Percentiles rank a stretch among this genome's conserved stretches.
Evolutionary conservation across 2,888 invertebrate species (phyloP).

Genomic region (Lottia scabra): DNA sequence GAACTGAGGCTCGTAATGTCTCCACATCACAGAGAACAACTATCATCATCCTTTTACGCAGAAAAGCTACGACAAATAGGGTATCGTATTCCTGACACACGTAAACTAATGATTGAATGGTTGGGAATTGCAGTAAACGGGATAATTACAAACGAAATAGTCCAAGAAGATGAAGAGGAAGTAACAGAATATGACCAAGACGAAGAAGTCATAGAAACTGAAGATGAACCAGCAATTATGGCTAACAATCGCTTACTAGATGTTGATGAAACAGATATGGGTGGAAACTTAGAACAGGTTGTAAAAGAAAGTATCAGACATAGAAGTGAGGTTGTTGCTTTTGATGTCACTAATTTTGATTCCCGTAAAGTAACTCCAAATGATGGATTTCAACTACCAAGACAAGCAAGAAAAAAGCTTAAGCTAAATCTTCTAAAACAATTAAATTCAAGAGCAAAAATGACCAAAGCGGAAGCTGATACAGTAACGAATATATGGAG

Average conservation of each 20-base stretch:
- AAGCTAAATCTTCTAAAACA: conserved; percentile 33
- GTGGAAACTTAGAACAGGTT: neutral
- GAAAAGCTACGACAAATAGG: neutral
- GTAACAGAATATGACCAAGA: conserved; percentile 9
- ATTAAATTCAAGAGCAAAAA: conserved; percentile 36
- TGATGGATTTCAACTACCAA: conserved; percentile 16
- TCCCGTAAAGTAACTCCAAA: neutral
- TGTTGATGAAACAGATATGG: neutral
- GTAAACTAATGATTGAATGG: neutral
- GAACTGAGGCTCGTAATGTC: conserved; percentile 10
- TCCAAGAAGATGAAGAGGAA: neutral
- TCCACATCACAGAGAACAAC: neutral
- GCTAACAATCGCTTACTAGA: neutral
- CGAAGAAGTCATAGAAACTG: neutral
- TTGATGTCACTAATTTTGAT: neutral
- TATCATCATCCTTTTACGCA: neutral
- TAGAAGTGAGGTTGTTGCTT: neutral
- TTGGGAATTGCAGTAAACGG: neutral
- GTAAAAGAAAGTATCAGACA: neutral
- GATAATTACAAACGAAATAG: neutral
- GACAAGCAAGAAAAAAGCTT: conserved; percentile 30
- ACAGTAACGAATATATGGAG: conserved; percentile 47
- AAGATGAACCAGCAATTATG: neutral
- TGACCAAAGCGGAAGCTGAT: conserved; percentile 46
- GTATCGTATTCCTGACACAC: neutral